phyloP scores from a whole-genome alignment of 2,113 vertebrate species.

The Columba janthina region DNA sequence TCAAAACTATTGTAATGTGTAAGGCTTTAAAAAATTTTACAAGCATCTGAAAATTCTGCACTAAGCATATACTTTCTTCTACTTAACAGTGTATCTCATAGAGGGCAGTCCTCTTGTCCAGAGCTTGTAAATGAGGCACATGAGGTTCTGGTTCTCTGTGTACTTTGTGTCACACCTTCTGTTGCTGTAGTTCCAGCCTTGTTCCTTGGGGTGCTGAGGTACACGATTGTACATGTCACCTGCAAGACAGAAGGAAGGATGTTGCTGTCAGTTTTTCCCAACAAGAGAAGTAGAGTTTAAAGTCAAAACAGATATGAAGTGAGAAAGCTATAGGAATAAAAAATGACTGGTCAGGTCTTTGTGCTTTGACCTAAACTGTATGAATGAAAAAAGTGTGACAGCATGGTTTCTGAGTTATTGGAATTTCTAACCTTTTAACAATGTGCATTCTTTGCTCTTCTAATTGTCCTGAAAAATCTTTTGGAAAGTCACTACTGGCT shows the following conservation, averaged over 20 bases:
- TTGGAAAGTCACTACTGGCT: neutral
- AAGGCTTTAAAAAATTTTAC: neutral
- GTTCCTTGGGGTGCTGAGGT: neutral
- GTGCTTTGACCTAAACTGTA: neutral
- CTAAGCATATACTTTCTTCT: neutral
- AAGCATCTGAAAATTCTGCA: neutral
- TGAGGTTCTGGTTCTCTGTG: neutral
- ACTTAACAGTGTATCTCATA: rapidly evolving
- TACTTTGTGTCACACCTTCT: neutral
- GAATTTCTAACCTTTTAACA: neutral
- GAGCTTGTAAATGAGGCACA: neutral
- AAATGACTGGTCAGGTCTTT: neutral
- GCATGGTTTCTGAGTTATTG: neutral
- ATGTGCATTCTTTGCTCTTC: neutral
- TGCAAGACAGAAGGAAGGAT: neutral
- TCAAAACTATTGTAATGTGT: neutral
- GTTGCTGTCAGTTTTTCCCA: neutral
- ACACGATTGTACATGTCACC: neutral
- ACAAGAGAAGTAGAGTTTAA: neutral
- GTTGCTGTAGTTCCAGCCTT: neutral
- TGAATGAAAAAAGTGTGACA: neutral
- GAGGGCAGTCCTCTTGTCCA: neutral
- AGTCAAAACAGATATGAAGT: neutral
- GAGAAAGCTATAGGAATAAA: neutral
- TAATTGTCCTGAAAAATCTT: neutral